These are phyloP conservation scores for Ciconia boyciana DNA, from an alignment of 2,113 vertebrate genomes.

Conservation along the genomic window DNA sequence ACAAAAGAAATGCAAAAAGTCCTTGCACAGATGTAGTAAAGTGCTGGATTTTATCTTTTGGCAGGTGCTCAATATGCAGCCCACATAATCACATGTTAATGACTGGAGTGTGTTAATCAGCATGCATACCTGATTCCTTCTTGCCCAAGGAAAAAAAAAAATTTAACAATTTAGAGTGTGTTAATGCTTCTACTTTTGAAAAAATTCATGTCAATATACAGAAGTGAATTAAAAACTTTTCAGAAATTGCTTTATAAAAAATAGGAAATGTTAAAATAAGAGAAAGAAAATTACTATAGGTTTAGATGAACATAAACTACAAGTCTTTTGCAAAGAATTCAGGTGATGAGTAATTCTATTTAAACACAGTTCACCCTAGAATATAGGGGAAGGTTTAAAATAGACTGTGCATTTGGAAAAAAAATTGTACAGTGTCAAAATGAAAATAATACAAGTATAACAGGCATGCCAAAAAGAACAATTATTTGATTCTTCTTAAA, in stretches of 20 bases:
- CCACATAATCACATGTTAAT: constrained; percentile 89
- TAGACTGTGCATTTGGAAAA: background rate
- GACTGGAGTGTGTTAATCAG: constrained; percentile 86
- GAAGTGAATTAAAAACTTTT: constrained; percentile 28
- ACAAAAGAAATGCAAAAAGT: constrained; percentile 75
- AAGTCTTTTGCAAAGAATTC: background rate
- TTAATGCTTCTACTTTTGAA: constrained; percentile 68
- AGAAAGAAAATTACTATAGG: background rate
- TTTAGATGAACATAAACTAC: background rate
- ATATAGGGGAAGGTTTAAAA: background rate
- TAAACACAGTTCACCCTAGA: background rate
- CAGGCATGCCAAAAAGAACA: background rate
- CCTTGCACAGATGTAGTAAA: constrained; percentile 81
- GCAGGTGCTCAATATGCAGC: constrained; percentile 86
- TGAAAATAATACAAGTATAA: background rate
- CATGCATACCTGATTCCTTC: constrained; percentile 79
- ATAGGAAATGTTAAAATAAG: background rate
- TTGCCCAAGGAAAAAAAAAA: constrained; percentile 61
- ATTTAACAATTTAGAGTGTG: constrained; percentile 56
- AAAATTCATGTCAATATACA: constrained; percentile 46
- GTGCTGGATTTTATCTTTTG: constrained; percentile 86
- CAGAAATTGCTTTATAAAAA: constrained; percentile 33
- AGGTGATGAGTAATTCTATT: constrained; percentile 1
- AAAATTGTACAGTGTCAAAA: background rate
- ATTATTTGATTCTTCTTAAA: background rate